These are phyloP conservation scores for Apistogramma diplotaenia DNA, from an alignment of 2,113 vertebrate genomes.

Conservation along the genomic window DNA sequence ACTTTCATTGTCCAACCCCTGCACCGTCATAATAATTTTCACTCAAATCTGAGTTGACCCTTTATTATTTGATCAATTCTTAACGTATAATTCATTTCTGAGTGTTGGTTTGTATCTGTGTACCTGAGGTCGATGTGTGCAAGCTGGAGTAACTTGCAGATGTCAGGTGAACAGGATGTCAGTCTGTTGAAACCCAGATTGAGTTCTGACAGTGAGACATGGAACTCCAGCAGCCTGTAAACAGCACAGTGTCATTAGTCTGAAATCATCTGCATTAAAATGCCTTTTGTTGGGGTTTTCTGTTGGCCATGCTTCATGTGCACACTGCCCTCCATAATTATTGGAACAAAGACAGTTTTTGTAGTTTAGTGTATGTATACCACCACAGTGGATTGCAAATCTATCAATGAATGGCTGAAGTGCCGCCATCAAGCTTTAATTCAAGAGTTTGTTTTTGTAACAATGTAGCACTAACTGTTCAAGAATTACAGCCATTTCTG, in stretches of 20 bases:
- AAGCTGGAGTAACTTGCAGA: slow-evolving; percentile 83
- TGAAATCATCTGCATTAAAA: background rate
- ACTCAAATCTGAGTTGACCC: too few species aligned
- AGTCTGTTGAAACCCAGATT: slow-evolving; percentile 91
- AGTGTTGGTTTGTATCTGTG: background rate
- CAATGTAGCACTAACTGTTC: background rate
- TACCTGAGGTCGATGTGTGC: slow-evolving; percentile 77
- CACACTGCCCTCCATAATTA: background rate
- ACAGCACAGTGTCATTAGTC: background rate
- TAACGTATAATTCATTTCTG: background rate
- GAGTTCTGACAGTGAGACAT: slow-evolving; percentile 82
- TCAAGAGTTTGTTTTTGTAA: background rate
- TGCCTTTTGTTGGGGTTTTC: background rate
- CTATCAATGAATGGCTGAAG: background rate
- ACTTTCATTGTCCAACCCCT: too few species aligned
- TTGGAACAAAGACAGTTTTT: background rate
- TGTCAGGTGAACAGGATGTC: slow-evolving; percentile 74
- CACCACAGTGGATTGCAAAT: background rate
- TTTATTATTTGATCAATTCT: background rate
- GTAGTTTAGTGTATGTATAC: background rate
- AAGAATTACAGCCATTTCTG: background rate
- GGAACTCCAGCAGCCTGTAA: slow-evolving; percentile 85
- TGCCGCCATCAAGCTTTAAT: background rate
- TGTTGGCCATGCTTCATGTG: background rate
- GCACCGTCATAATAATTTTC: too few species aligned